Evolutionary conservation across 2,113 vertebrate species (phyloP), one percentile per base, ranked within the genome.

Genomic region (Tragelaphus buxtoni): DNA sequence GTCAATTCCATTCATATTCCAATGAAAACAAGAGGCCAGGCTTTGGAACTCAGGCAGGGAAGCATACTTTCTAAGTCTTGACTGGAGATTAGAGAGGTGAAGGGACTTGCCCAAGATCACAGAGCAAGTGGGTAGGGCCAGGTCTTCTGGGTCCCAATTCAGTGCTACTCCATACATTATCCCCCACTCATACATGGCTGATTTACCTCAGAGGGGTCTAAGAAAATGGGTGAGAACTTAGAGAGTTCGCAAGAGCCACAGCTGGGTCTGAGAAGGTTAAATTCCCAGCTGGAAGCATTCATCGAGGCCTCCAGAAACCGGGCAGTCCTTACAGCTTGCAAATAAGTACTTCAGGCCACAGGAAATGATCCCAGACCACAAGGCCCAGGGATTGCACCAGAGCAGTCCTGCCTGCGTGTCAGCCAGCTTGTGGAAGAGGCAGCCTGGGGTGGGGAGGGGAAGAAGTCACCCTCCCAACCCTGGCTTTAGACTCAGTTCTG

Each of bases 331-430:
- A 97, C 91, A 97, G 97, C 95, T 98, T 96, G 96, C 96, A 97
- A 97, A 96, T 98, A 97, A 96, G 96, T 97, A 97, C 96, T 97
- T 97, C 83, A 94, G 97, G 97, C 96, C 97, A 98, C 96, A 97
- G 97, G 97, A 98, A 98, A 97, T 97, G 96, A 98, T 97, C 96
- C 97, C 94, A 97, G 97, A 97, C 97, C 97, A 98, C 96, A 97
- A 97, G 96, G 85, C 93, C 87, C 45, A 58, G 16, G 82, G 96
- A 96, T 95, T 97, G 96, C 88, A 97, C 88, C 89, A 97, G 88
- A 92, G 88, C 49, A 58, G 93, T 88, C 91, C 96, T 82, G 97
- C 65, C 82, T 97, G 91, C 86, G 22, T 97, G 93, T 97, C 96
- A 97, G 97, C 96, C 77, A 91, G 77, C 0, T 0, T 93, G 91